phyloP scores from a whole-genome alignment of 2,113 vertebrate genomes.

The Mormoops blainvillei region DNA sequence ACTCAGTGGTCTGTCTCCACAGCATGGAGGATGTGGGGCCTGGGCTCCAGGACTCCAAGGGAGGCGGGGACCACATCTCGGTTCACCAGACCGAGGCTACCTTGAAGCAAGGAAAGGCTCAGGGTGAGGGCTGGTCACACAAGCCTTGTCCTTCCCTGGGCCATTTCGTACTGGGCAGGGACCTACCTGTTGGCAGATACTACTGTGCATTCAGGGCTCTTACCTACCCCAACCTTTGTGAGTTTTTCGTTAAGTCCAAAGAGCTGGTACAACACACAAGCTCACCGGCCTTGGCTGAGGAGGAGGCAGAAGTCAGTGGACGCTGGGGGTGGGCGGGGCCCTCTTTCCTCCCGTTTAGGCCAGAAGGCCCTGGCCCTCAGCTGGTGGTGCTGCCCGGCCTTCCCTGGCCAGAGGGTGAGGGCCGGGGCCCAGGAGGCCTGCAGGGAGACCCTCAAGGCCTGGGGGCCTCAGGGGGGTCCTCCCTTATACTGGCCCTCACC shows the following conservation, averaged over 20 bases:
- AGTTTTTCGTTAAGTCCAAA: not conserved
- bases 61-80: not conserved
- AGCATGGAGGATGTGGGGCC: not conserved
- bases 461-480: too few species aligned
- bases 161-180: not conserved
- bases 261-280: not conserved
- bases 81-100: not conserved
- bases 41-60: not conserved
- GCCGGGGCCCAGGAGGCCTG: not conserved
- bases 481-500: too few species aligned
- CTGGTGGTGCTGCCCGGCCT: not conserved
- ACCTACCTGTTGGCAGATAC: not conserved
- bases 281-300: rapidly evolving
- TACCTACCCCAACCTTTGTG: not conserved
- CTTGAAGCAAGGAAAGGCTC: not conserved
- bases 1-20: not conserved
- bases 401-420: not conserved
- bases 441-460: not conserved
- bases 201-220: not conserved
- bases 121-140: not conserved
- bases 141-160: not conserved
- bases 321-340: not conserved
- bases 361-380: not conserved
- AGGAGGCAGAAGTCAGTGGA: not conserved
- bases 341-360: not conserved